Conservation (phyloP, 2,888 invertebrate genomes). For the Drosophila atripex region DNA sequence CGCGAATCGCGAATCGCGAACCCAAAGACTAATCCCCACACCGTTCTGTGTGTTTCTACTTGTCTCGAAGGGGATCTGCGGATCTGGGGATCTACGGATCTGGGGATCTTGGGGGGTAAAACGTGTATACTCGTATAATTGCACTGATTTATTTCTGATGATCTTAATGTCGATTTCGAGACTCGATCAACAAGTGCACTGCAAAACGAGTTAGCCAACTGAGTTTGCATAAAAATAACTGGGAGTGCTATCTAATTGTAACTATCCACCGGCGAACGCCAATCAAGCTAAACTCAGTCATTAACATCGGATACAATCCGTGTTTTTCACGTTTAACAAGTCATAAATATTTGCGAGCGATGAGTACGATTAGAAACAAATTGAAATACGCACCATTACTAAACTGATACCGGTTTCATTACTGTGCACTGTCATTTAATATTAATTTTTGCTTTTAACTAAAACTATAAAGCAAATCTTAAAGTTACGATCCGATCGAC, state of each 20-base stretch:
- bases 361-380: constrained; percentile 5
- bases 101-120: constrained; percentile 3
- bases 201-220: background rate
- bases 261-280: constrained; percentile 11
- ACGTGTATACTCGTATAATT: background rate
- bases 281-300: constrained; percentile 11
- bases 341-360: background rate
- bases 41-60: constrained; percentile 3
- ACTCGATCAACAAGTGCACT: constrained; percentile 14
- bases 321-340: constrained; percentile 16
- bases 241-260: constrained; percentile 25
- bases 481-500: constrained; percentile 35
- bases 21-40: constrained; percentile 12
- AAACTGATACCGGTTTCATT: constrained; percentile 83
- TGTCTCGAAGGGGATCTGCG: background rate
- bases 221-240: background rate
- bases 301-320: constrained; percentile 8
- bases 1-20: background rate
- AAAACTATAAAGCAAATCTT: constrained; percentile 62
- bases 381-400: constrained; percentile 81
- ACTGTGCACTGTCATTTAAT: constrained; percentile 84
- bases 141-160: constrained; percentile 3
- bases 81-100: too few relatives aligned
- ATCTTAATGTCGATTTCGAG: background rate
- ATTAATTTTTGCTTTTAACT: constrained; percentile 66